Base-by-base conservation (phyloP, 2,888 invertebrate species). In the Empis livida region DNA sequence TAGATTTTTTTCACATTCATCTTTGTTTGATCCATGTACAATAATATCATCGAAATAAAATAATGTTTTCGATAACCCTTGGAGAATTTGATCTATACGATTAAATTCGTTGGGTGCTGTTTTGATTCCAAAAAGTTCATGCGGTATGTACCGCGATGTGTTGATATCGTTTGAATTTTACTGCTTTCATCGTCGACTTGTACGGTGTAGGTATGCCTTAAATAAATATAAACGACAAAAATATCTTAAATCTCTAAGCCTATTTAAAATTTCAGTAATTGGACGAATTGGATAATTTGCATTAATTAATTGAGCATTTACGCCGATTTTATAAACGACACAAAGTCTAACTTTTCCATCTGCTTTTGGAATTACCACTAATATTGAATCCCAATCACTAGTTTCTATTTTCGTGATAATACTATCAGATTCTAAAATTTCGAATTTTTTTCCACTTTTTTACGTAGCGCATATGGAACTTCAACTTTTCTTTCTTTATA, bases 1-100 rank as follows among this genome's bases (percentile, higher is more conserved):
- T 39, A 53, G 16, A 45, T 53, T 51, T 20, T 10, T 16, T 32
- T 37, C 45, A 27, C 50, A 53, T 48, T 51, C 51, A n/a, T 27
- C 38, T 35, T 45, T 44, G 30, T 49, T 41, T 37, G 41, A 16
- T 14, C 50, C 49, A 37, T 52, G 50, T n/a, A 47, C 49, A 47
- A 49, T 51, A 10, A 54, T 51, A 38, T 51, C 54, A 44, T 53
- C 51, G 27, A 53, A 53, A 23, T 49, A 53, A 15, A 43, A 45
- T 23, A 46, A 44, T 17, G 51, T 49, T 31, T 50, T 49, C 10
- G 46, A 46, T 15, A 52, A 39, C 11, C 43, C 46, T 2, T 35
- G 42, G 27, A 50, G 43, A 14, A 53, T 53, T 50, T 55, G 49
- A 13, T 53, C 53, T 17, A 53, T 50, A 16, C 47, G 38, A 37